These are phyloP conservation scores for Hartigia nigra DNA, from an alignment of 2,888 invertebrate genomes.

Conservation along the genomic window DNA sequence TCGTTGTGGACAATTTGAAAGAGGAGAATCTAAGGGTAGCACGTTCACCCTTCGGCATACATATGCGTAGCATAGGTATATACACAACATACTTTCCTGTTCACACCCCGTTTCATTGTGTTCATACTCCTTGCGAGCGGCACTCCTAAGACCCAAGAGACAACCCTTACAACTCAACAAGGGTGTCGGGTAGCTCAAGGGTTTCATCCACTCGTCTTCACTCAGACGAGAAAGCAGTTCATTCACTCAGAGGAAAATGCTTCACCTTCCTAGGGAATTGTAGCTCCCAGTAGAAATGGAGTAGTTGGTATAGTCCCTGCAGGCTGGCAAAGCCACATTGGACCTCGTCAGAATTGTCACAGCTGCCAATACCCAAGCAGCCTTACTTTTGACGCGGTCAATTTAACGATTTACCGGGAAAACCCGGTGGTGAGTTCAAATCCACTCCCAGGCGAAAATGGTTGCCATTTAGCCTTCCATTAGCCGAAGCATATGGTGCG, in stretches of 20 bases:
- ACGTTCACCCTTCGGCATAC: background rate
- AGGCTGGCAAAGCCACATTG: background rate
- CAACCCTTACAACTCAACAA: slow-evolving; percentile 40
- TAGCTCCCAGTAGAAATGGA: background rate
- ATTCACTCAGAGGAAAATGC: background rate
- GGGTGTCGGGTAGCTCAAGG: slow-evolving; percentile 56
- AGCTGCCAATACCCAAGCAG: slow-evolving; percentile 31
- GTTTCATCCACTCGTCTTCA: slow-evolving; percentile 35
- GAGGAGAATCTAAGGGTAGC: background rate
- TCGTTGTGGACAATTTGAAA: background rate
- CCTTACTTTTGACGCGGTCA: slow-evolving; percentile 33
- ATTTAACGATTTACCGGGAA: slow-evolving; percentile 40
- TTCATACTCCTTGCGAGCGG: slow-evolving; percentile 36
- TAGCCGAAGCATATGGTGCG: slow-evolving; percentile 30
- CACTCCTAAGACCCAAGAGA: slow-evolving; percentile 31
- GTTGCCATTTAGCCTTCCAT: slow-evolving; percentile 18
- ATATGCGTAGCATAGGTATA: background rate
- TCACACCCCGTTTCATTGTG: slow-evolving; percentile 28
- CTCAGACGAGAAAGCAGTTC: slow-evolving; percentile 3
- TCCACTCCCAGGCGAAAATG: background rate
- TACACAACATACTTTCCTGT: background rate
- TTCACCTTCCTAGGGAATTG: background rate
- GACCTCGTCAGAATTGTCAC: slow-evolving; percentile 36
- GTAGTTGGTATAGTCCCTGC: background rate
- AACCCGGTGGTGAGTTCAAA: slow-evolving; percentile 13